A percentile compares a stretch with the other conserved stretches of the same genome.
Evolutionary conservation across 2,113 vertebrate species (phyloP).

Genomic region (Triplophysa tibetana): DNA sequence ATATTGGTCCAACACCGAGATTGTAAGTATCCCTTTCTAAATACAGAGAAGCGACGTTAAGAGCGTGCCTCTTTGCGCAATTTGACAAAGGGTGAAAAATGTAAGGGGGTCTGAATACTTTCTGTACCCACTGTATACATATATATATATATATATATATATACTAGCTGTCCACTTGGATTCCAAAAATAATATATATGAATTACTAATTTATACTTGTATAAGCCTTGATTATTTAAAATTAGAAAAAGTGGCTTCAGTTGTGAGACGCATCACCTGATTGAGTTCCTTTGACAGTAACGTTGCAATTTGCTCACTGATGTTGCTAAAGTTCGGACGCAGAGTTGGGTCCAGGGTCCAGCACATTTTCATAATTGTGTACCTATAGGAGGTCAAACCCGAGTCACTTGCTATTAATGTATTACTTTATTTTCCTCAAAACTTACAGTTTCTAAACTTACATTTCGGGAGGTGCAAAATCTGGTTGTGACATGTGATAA

Average conservation of each 20-base stretch:
- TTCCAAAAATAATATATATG: too few species aligned
- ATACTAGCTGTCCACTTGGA: too few species aligned
- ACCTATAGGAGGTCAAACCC: conserved; percentile 70
- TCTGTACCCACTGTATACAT: too few species aligned
- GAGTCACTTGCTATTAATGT: neutral
- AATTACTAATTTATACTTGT: too few species aligned
- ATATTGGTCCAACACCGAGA: too few species aligned
- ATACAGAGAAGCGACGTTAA: too few species aligned
- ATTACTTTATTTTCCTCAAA: neutral
- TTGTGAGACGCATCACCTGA: conserved; percentile 68
- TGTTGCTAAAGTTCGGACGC: conserved; percentile 85
- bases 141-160: too few species aligned
- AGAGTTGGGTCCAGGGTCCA: conserved; percentile 87
- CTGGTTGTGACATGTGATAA: conserved; percentile 90
- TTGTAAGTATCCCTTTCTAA: too few species aligned
- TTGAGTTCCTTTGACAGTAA: conserved; percentile 66
- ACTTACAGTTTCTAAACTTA: conserved; percentile 62
- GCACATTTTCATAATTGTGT: conserved; percentile 87
- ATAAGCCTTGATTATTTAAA: too few species aligned
- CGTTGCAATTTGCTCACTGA: conserved; percentile 78
- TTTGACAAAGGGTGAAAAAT: too few species aligned
- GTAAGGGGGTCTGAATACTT: too few species aligned
- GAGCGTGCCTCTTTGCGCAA: too few species aligned
- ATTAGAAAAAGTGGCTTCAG: neutral
- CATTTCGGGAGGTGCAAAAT: conserved; percentile 85